phyloP scores from a whole-genome alignment of 2,888 invertebrate genomes.

The Baccha elongata region DNA sequence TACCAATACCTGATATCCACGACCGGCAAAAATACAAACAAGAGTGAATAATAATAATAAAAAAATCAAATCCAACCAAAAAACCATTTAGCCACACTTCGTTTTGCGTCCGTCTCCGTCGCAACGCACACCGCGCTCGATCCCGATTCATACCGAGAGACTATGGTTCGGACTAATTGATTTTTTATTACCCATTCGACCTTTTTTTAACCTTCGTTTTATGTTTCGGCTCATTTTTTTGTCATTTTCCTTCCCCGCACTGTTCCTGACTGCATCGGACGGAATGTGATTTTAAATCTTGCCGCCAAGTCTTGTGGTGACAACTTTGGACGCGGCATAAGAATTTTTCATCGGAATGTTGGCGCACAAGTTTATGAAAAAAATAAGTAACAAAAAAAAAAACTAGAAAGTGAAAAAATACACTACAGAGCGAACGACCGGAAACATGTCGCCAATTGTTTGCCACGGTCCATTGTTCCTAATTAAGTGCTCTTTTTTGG shows the following conservation, averaged over 20 bases:
- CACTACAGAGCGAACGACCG: conserved; percentile 76
- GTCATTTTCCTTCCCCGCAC: conserved; percentile 5
- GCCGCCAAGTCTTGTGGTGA: conserved; percentile 47
- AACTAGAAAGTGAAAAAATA: conserved; percentile 19
- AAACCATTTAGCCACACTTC: conserved; percentile 72
- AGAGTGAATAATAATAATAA: conserved; percentile 27
- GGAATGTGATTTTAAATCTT: conserved; percentile 35
- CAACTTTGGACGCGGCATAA: conserved; percentile 29
- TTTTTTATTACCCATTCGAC: conserved; percentile 73
- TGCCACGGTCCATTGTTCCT: conserved; percentile 52
- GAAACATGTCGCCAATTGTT: conserved; percentile 78
- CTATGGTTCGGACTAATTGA: conserved; percentile 64
- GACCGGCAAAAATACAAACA: conserved; percentile 40
- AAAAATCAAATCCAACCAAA: conserved; percentile 37
- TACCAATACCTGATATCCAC: conserved; percentile 7
- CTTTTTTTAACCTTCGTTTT: conserved; percentile 72
- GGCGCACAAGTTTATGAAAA: conserved; percentile 55
- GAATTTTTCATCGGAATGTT: conserved; percentile 68
- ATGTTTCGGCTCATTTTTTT: conserved; percentile 41
- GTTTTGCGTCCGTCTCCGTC: conserved; percentile 49
- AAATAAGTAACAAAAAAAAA: conserved; percentile 1
- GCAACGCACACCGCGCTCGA: conserved; percentile 30
- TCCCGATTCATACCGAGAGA: conserved; percentile 64
- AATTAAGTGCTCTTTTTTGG: conserved; percentile 62
- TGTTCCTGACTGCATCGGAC: conserved; percentile 27